Base-by-base conservation (phyloP, 2,113 vertebrate genomes). In the Crocuta crocuta region DNA sequence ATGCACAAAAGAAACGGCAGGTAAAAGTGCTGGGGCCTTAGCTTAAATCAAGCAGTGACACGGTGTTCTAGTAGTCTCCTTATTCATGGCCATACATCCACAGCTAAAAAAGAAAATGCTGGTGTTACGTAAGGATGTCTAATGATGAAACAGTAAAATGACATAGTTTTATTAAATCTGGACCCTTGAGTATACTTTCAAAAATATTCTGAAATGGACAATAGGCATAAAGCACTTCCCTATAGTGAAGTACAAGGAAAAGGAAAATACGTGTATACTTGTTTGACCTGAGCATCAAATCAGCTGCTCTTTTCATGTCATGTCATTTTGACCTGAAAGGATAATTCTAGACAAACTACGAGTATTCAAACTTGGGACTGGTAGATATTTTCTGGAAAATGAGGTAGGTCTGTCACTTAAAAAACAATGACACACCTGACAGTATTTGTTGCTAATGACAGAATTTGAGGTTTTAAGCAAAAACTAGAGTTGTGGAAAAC, bases 401-500 rank as follows among this genome's bases (percentile, higher is more conserved):
- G 53, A 91, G 45, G 23, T 71, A 76, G 93, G 21, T 11, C 10
- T 45, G 19, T 89, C 35, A 85, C 65, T 89, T 91, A 21, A 61
- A 10, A 33, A 66, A 70, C 15, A 91, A 50, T 50, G 50, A 43
- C 9, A 23, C 19, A 80, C 31, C 31, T 86, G 33, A 95, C 53
- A 39, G 28, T 88, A 13, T 66, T 76, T 48, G 43, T 79, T 89
- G 21, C 39, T 23, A 85, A 5, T 53, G 53, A 61, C n/a, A 82
- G 48, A 87, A 83, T 21, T 45, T 80, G 28, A 87, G 26, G 91
- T 94, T 91, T 93, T 43, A 48, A 89, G 82, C 24, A 97, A 94
- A 93, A 87, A 73, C 61, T 10, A 45, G 12, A 89, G 80, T 90
- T 96, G 85, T 93, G 13, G 33, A 88, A 96, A 97, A 93, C 35